Evolutionary conservation across 2,797 vertebrate genomes (phyloP).

Genomic region (Phrynocephalus guinanensis): DNA sequence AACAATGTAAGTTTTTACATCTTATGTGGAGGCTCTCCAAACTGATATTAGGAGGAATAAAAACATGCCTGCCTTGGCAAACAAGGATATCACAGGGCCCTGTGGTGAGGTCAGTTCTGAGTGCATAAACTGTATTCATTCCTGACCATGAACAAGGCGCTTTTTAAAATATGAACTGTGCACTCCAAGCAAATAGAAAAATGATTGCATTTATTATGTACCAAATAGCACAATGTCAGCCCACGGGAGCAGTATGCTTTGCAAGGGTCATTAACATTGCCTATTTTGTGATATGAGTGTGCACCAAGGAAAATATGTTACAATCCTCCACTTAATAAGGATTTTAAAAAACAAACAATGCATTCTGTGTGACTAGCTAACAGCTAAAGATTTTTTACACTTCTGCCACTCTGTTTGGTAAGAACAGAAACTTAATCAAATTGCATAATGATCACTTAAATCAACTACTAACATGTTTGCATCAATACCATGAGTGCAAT

Average conservation of each 20-base stretch:
- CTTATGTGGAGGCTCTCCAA: neutral
- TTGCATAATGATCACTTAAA: constrained; percentile 19
- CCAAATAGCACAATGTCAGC: neutral
- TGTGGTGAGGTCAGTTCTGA: neutral
- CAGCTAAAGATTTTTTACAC: constrained; percentile 3
- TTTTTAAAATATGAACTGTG: neutral
- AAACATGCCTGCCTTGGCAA: neutral
- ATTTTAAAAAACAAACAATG: constrained; percentile 31
- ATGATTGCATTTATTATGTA: neutral
- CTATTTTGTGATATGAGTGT: constrained; percentile 13
- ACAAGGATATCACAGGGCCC: neutral
- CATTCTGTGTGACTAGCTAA: constrained; percentile 19
- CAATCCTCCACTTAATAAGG: constrained; percentile 28
- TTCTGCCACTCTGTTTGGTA: neutral
- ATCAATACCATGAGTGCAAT: constrained; percentile 34
- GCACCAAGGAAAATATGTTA: constrained; percentile 8
- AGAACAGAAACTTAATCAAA: constrained; percentile 29
- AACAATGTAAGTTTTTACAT: neutral
- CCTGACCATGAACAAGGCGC: neutral
- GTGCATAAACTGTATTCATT: neutral
- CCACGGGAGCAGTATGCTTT: constrained; percentile 8
- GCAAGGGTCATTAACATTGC: neutral
- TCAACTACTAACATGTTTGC: constrained; percentile 10
- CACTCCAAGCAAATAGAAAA: neutral
- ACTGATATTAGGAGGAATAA: neutral